Evolutionary conservation across 2,888 invertebrate genomes (phyloP).

Genomic region (Acleris emargana): DNA sequence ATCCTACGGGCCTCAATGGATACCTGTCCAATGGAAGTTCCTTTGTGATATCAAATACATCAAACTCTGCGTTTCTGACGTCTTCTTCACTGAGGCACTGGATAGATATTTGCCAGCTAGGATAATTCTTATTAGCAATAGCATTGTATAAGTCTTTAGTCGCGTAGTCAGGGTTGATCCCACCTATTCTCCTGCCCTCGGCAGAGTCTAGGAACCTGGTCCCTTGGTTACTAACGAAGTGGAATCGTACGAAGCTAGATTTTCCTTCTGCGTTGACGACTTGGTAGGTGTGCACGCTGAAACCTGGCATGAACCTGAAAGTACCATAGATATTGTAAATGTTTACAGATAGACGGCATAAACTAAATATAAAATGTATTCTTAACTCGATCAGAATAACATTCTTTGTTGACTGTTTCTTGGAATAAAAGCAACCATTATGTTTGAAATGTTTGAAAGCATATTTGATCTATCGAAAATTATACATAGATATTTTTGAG

Average conservation of each 20-base stretch:
- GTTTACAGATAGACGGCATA: too few species aligned
- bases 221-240: conserved; percentile 93
- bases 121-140: conserved; percentile 88
- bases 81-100: conserved; percentile 92
- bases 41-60: conserved; percentile 96
- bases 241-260: conserved; percentile 92
- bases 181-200: conserved; percentile 86
- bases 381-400: too few species aligned
- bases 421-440: background rate
- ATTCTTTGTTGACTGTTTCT: background rate
- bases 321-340: background rate
- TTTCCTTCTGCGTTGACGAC: conserved; percentile 88
- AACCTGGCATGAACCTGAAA: conserved; percentile 93
- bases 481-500: too few species aligned
- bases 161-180: conserved; percentile 92
- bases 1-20: conserved; percentile 92
- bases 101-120: conserved; percentile 90
- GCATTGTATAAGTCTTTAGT: conserved; percentile 93
- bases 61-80: conserved; percentile 89
- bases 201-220: conserved; percentile 88
- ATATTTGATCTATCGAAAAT: too few species aligned
- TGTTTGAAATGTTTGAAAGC: background rate
- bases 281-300: conserved; percentile 95
- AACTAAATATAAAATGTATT: too few species aligned
- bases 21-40: conserved; percentile 89